Evolutionary conservation across 2,113 vertebrate species (phyloP).

Genomic region (Atrichornis clamosus): DNA sequence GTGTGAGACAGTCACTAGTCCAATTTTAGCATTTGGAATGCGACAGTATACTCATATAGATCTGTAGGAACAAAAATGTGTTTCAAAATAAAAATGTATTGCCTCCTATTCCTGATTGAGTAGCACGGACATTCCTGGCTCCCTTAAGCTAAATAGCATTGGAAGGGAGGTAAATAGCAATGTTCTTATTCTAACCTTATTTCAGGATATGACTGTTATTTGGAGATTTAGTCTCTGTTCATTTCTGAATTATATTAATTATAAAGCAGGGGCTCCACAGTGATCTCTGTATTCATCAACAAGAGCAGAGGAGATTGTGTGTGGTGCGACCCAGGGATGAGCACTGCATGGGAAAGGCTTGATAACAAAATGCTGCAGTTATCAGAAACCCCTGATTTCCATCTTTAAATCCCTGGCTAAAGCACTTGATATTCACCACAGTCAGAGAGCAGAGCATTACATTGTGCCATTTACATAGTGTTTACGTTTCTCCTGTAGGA

Average conservation of each 20-base stretch:
- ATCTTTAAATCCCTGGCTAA: not conserved
- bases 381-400: not conserved
- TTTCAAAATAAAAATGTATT: not conserved
- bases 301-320: not conserved
- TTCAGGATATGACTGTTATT: not conserved
- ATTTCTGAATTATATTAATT: not conserved
- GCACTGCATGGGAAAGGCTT: not conserved
- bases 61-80: not conserved
- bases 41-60: not conserved
- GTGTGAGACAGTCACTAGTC: not conserved
- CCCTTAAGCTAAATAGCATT: not conserved
- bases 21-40: not conserved
- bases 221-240: not conserved
- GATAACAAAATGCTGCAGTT: not conserved
- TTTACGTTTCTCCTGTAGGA: not conserved
- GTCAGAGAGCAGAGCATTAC: not conserved
- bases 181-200: not conserved
- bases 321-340: fast-evolving
- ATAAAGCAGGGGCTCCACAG: not conserved
- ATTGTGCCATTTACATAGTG: not conserved
- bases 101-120: not conserved
- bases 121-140: not conserved
- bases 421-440: not conserved
- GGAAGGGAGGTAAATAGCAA: not conserved
- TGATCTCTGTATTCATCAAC: not conserved